phyloP scores from a whole-genome alignment of 1,140 invertebrate species.

The Pantala flavescens region DNA sequence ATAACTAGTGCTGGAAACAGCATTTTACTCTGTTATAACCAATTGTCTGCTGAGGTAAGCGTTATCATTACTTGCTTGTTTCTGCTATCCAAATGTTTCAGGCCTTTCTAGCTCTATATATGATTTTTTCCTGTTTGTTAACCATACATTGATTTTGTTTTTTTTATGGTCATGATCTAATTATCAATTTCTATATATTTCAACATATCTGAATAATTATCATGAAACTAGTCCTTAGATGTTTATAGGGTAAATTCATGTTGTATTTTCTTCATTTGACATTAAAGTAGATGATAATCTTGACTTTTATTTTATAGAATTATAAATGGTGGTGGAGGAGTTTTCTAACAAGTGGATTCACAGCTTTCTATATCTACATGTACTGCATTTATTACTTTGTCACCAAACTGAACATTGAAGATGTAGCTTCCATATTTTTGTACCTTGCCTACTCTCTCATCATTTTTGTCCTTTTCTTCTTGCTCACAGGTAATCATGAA shows the following conservation, averaged over 20 bases:
- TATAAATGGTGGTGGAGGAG: conserved; percentile 85
- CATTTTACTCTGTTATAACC: conserved; percentile 96
- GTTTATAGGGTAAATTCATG: no score
- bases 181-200: no score
- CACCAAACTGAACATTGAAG: conserved; percentile 90
- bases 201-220: no score
- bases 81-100: not conserved
- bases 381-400: conserved; percentile 98
- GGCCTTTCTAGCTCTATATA: no score
- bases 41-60: conserved; percentile 94
- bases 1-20: conserved; percentile 99
- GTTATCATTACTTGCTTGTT: conserved; percentile 24
- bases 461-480: conserved; percentile 97
- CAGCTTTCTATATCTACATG: conserved; percentile 90
- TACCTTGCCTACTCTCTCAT: conserved; percentile 98
- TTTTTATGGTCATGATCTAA: no score
- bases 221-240: no score
- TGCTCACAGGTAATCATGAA: conserved; percentile 87
- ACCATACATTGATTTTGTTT: no score
- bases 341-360: conserved; percentile 96
- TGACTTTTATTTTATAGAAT: conserved; percentile 58
- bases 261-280: no score
- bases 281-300: no score
- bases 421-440: conserved; percentile 84
- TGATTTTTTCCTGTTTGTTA: no score